phyloP scores from a whole-genome alignment of 2,888 invertebrate species.

The Meganola albula region DNA sequence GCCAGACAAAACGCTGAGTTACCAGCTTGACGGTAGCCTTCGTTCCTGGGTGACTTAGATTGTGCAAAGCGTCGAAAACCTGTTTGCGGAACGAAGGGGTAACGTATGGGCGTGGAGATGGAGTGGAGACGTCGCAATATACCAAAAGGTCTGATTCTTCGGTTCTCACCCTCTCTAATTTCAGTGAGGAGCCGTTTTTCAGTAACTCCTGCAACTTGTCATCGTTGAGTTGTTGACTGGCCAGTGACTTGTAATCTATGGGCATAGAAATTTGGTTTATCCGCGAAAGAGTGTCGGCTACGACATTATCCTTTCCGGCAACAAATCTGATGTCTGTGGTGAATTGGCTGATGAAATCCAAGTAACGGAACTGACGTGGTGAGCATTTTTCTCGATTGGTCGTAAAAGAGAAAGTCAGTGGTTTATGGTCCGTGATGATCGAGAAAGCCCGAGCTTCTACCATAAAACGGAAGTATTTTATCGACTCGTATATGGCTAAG shows the following conservation, averaged over 20 bases:
- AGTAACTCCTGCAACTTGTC: too few relatives aligned
- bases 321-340: neutral
- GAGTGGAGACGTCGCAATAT: neutral
- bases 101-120: neutral
- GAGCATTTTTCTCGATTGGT: neutral
- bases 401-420: too few relatives aligned
- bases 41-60: neutral
- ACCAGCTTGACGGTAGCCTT: neutral
- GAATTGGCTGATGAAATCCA: neutral
- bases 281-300: neutral
- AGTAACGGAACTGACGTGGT: too few relatives aligned
- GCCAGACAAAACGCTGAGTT: neutral
- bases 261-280: neutral
- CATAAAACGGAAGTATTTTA: conserved; percentile 9
- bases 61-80: neutral
- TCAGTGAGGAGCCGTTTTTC: neutral
- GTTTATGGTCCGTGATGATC: conserved; percentile 12
- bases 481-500: conserved; percentile 9
- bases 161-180: neutral
- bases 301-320: neutral
- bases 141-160: neutral
- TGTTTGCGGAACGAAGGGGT: neutral
- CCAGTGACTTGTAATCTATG: neutral
- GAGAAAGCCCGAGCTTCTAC: conserved; percentile 8
- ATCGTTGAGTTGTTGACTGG: neutral